Evolutionary conservation across 2,888 invertebrate genomes (phyloP), one percentile per base, ranked within the genome.

Genomic region (Pinctada fucata): DNA sequence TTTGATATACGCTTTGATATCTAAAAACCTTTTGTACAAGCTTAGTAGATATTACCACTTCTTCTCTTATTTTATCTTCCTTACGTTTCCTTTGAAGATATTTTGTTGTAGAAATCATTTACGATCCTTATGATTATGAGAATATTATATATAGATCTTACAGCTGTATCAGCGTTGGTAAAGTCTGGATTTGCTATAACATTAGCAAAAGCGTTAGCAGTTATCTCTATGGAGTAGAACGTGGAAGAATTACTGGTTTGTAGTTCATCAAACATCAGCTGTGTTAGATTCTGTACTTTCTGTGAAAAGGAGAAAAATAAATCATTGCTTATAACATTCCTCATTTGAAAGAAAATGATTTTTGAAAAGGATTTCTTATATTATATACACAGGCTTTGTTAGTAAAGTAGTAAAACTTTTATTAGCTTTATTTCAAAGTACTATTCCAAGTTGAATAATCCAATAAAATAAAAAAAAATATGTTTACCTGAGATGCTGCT

Each of bases 231-330:
- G 50, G 74, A 73, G 48, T 51, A 72, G 65, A 68, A 80, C n/a
- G 80, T 80, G 0, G 75, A 52, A 2, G 75, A 73, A 51, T 80
- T 80, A 2, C 68, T n/a, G 65, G 72, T 66, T 16, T 64, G 69
- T 50, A 80, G 58, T 5, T 65, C 51, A 3, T 71, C 67, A 31
- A 74, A 58, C 77, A 80, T 80, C 3, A 4, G 47, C 16, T 75
- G 45, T 10, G 80, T 80, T 45, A 80, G 65, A 51, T 80, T 80
- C 4, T 58, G 64, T 5, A 80, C 10, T 4, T 48, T 72, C 80
- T 80, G 49, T 16, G 58, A 63, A 64, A 67, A 31, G 31, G 31
- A 31, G 31, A 31, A 31, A 31, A 31, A 31, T 31, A 31, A 31
- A 31, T 31, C 31, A 31, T 31, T 31, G 31, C 31, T 31, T 31